Conservation (phyloP, 2,113 vertebrate species). For the Balaenoptera acutorostrata region DNA sequence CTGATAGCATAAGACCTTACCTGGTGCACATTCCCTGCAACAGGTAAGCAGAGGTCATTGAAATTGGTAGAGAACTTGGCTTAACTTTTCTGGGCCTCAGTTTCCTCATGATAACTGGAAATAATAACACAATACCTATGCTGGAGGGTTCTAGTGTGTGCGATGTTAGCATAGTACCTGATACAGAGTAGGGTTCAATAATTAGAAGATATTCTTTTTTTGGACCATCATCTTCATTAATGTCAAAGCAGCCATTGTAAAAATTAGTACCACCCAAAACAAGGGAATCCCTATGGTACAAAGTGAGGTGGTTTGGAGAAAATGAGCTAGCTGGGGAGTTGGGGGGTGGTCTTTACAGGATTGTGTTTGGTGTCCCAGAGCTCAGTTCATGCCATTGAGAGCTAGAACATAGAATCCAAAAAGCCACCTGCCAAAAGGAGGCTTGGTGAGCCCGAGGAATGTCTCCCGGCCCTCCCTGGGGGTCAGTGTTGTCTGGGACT, state of each 20-base stretch:
- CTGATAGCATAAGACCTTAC: background rate
- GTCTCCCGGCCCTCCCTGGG: background rate
- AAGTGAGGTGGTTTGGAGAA: background rate
- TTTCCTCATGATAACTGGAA: background rate
- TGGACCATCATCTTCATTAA: background rate
- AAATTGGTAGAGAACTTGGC: background rate
- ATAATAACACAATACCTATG: background rate
- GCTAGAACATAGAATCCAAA: background rate
- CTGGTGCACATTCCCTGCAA: background rate
- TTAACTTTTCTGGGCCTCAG: background rate
- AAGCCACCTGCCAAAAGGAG: background rate
- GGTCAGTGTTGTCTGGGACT: background rate
- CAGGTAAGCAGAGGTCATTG: background rate
- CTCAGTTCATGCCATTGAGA: background rate
- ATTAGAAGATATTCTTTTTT: background rate
- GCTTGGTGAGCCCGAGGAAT: fast-evolving
- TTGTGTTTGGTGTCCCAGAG: background rate
- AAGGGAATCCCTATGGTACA: background rate
- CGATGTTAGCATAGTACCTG: background rate
- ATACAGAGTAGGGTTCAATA: background rate
- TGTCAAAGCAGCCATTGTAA: background rate
- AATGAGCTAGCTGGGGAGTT: background rate
- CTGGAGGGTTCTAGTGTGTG: background rate
- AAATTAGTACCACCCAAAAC: background rate
- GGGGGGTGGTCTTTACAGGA: background rate